Evolutionary conservation across 2,888 invertebrate genomes (phyloP), one percentile per base, ranked within the genome.

Genomic region (Trichacis sp.): DNA sequence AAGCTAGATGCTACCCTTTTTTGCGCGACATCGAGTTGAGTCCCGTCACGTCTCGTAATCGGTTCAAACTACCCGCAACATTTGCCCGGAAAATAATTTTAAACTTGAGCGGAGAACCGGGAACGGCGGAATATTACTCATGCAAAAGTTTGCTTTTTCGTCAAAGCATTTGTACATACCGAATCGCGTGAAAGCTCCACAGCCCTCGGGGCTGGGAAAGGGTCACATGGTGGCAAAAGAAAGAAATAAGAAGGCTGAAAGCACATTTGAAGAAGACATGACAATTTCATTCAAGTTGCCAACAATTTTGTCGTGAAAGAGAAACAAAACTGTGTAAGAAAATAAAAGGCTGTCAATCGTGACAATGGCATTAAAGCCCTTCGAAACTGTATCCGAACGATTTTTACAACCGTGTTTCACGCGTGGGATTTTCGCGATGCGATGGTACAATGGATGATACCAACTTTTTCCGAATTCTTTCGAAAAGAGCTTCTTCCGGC

Each of bases 121-220:
- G 56, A 48, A 51, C 61, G 3, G 14, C 61, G 58, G 54, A 57
- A 69, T 69, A 69, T 69, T 69, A 69, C 63, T 66, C 65, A 60
- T 49, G 66, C 55, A 60, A 69, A 63, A 69, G 65, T 69, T 69
- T 69, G 52, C 68, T 64, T 64, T 68, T 68, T 64, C 58, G 58
- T 54, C 18, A 57, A 56, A 55, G 61, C 57, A 64, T 68, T 68
- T 60, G 61, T 64, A 68, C 68, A 68, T 56, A 52, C 40, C 50
- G 67, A 64, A 68, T 68, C 58, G 64, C 68, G 58, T 40, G 64
- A 64, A 68, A 68, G 60, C 64, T 68, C 60, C 56, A 51, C 50
- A 43, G 56, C 63, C 33, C 15, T 51, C 53, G 60, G 63, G 50
- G 56, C 57, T 64, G 63, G 59, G 67, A 64, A 68, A 57, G 63